These are phyloP conservation scores for Cepaea hortensis DNA, from an alignment of 2,888 invertebrate genomes.

Conservation along the genomic window DNA sequence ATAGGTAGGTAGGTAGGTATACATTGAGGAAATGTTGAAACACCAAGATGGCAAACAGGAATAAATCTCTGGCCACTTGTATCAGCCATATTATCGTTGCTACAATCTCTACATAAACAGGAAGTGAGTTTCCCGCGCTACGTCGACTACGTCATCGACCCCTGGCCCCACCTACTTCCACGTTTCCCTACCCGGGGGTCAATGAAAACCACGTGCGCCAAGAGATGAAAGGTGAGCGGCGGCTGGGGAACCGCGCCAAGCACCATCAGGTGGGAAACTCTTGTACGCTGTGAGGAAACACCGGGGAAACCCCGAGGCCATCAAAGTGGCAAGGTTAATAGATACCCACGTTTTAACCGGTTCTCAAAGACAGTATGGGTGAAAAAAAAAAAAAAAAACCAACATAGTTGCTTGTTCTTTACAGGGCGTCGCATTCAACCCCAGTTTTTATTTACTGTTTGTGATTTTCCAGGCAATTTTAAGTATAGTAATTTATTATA, in stretches of 20 bases:
- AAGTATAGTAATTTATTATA: too few relatives aligned
- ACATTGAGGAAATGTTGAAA: too few relatives aligned
- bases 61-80: neutral
- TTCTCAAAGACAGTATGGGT: too few relatives aligned
- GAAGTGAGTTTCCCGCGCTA: neutral
- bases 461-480: too few relatives aligned
- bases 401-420: too few relatives aligned
- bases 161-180: neutral
- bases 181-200: neutral
- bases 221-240: neutral
- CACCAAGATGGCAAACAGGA: neutral
- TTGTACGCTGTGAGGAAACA: neutral
- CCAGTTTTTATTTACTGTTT: too few relatives aligned
- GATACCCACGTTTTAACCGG: too few relatives aligned
- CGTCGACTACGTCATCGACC: neutral
- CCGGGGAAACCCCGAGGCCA: neutral
- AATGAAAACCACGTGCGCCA: neutral
- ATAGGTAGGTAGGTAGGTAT: neutral
- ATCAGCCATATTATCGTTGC: neutral
- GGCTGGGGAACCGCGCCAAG: neutral
- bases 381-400: too few relatives aligned
- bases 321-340: too few relatives aligned
- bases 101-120: slow-evolving; percentile 4
- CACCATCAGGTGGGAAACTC: neutral
- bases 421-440: too few relatives aligned